Evolutionary conservation across 1,140 invertebrate genomes (phyloP).

Genomic region (Drosophila kepulauana): DNA sequence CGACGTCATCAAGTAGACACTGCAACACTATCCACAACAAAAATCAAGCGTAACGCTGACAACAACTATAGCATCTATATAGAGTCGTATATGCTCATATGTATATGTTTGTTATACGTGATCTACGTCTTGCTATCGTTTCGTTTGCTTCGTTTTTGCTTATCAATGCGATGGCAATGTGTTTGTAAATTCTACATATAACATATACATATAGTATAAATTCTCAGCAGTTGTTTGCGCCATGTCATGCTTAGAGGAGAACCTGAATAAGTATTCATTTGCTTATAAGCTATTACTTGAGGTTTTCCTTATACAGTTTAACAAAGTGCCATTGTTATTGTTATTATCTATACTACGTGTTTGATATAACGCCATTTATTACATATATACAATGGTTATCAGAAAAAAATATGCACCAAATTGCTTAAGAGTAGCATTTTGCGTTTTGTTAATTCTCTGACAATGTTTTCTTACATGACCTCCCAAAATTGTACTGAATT

Average conservation of each 20-base stretch:
- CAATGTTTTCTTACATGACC: constrained; percentile 37
- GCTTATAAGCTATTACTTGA: constrained; percentile 11
- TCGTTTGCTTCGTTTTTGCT: constrained; percentile 20
- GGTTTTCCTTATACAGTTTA: constrained; percentile 18
- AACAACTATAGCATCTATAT: constrained; percentile 5
- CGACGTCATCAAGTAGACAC: constrained; percentile 2
- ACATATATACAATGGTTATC: constrained; percentile 49
- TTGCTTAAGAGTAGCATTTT: not conserved
- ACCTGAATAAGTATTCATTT: constrained; percentile 12
- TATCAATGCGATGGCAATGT: constrained; percentile 33
- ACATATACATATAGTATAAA: constrained; percentile 1
- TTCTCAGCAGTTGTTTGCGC: constrained; percentile 9
- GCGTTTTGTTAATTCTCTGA: too few relatives aligned
- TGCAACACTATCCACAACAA: constrained; percentile 19
- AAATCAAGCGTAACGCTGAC: constrained; percentile 38
- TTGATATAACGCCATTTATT: constrained; percentile 45
- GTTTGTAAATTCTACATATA: too few relatives aligned
- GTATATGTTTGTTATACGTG: constrained; percentile 7
- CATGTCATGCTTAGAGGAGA: constrained; percentile 24
- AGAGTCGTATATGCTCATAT: not conserved
- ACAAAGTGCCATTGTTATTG: constrained; percentile 41
- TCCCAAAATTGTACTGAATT: constrained; percentile 29
- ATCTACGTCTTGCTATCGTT: constrained; percentile 1
- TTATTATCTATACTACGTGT: constrained; percentile 49
- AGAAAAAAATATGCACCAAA: not conserved